Base-by-base conservation (phyloP, 2,888 invertebrate genomes). In the Podabrus alpinus region DNA sequence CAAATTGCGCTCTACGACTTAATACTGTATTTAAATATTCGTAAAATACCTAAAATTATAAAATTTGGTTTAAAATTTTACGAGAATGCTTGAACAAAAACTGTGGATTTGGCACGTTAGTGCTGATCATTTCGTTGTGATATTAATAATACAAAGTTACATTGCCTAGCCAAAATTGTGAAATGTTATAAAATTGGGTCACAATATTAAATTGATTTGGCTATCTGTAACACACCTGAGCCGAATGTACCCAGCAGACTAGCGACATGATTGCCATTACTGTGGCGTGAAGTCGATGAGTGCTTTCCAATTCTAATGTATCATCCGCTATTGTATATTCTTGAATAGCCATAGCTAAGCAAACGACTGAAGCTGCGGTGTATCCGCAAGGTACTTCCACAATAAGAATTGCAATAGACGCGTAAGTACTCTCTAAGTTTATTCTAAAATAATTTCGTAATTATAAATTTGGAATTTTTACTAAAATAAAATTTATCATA, bases 321-420 rank as follows among this genome's bases (percentile, higher is more conserved):
- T 86, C 84, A 1, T 86, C 86, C 13, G 87, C 86, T 9, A 91
- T 82, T 0, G 89, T 88, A 21, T 86, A 86, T 73, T 91, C 90
- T 82, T 92, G 92, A n/a, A 92, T 85, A 9, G 89, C 88, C 91
- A 92, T 91, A 0, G 88, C 85, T 24, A 92, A 86, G 79, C 91
- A 91, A 0, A 90, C 89, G 7, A 90, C 85, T 0, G 89, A 88
- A 0, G 91, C 91, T 0, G 92, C 91, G 0, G 90, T 90, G 80
- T 90, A 89, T 0, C 91, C 91, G 73, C 91, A 91, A 0, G 92
- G 92, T 13, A 92, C 88, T 82, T 91, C 92, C 10, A 91, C 83
- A 0, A 90, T 86, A 1, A 91, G 85, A 64, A 90, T 83, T 68
- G 90, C 90, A n/a, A 92, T 85, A 0, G 90, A 88, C 59, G 89